phyloP scores from a whole-genome alignment of 2,888 invertebrate genomes.

The Margaritifera margaritifera region DNA sequence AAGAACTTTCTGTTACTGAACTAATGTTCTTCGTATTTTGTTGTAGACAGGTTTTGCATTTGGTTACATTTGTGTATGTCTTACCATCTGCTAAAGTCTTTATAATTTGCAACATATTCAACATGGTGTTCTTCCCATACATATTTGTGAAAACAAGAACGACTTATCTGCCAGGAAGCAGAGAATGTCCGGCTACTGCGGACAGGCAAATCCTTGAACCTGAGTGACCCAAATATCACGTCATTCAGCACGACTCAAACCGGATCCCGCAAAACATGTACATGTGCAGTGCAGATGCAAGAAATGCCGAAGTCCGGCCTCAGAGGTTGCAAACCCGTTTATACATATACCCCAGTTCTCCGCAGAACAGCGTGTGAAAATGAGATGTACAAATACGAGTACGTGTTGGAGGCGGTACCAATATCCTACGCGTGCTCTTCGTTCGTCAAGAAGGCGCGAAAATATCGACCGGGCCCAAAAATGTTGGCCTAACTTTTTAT shows the following conservation, averaged over 20 bases:
- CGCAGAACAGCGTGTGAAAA: constrained; percentile 1
- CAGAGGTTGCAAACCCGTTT: constrained; percentile 7
- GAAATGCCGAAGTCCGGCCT: constrained; percentile 5
- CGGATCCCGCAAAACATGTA: constrained; percentile 25
- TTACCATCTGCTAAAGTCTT: too few relatives aligned
- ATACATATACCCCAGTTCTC: constrained; percentile 15
- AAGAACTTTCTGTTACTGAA: too few relatives aligned
- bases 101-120: too few relatives aligned
- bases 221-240: constrained; percentile 24
- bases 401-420: constrained; percentile 13
- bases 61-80: too few relatives aligned
- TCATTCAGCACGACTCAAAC: constrained; percentile 22
- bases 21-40: too few relatives aligned
- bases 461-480: too few relatives aligned
- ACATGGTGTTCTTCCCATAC: too few relatives aligned
- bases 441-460: not conserved
- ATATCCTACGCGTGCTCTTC: constrained; percentile 16
- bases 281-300: constrained; percentile 24
- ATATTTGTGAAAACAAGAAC: too few relatives aligned
- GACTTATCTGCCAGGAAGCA: too few relatives aligned
- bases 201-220: not conserved
- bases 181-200: too few relatives aligned
- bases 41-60: too few relatives aligned
- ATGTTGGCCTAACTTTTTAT: too few relatives aligned
- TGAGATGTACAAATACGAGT: constrained; percentile 2